Evolutionary conservation across 2,797 vertebrate genomes (phyloP), one percentile per base, ranked within the genome.

Genomic region (Oceanodroma leucorhoa): DNA sequence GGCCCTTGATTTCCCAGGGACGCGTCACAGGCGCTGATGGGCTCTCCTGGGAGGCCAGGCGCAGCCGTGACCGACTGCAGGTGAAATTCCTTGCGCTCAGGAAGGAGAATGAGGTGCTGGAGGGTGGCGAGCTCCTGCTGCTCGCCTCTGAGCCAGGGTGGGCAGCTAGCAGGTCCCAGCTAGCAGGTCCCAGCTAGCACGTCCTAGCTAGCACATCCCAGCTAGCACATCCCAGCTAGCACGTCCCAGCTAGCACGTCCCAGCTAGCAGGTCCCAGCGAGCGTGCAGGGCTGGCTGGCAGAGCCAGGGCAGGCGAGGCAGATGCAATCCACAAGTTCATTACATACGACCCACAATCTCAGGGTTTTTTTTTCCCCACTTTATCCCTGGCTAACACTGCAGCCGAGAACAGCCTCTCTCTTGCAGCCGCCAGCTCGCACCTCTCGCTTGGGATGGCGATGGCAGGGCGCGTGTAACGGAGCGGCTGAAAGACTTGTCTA

Each of bases 51-150:
- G 90, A 85, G 24, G 71, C 58, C 72, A n/a, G 21, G 32, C 19
- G 2, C 17, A 81, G 84, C 70, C 29, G 58, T 95, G 89, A 71
- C 78, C 6, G 1, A 6, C 43, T 24, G 46, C 64, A 53, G 58
- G 34, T 67, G 73, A 60, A 89, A 94, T 87, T 89, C 57, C 60
- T 88, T 46, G 22, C 1, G 12, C 48, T 90, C 57, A 32, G 76
- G 85, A 91, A 85, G 54, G 71, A 72, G 64, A 81, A 81, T n/a
- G 57, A 80, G 76, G 72, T 88, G 80, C 83, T 90, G 80, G 67
- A 85, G 69, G 51, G 73, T 66, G 65, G 23, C 0, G 0, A 62
- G 82, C 55, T 65, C n/a, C 82, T 89, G 50, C 75, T 53, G 67
- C 76, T 86, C 2, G 0, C 32, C 43, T 53, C 60, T 13, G 43